Evolutionary conservation across 2,797 vertebrate species (phyloP), one percentile per base, ranked within the genome.

Genomic region (Holocentrus rufus): DNA sequence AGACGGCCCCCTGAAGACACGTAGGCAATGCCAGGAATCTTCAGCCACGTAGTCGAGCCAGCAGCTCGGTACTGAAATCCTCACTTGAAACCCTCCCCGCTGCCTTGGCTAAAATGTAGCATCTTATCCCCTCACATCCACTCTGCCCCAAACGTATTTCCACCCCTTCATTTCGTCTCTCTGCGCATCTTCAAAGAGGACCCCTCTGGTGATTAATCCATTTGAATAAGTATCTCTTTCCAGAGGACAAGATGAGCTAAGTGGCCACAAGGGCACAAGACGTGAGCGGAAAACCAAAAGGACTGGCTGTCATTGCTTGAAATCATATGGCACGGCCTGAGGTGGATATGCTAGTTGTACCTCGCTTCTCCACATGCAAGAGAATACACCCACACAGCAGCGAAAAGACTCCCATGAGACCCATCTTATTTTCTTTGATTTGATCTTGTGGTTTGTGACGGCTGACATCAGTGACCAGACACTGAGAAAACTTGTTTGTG

Each of bases 21-120:
- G 56, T 69, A 80, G 80, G 76, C 85, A 74, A 82, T 61, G 91
- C 89, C 91, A 93, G 88, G 85, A 92, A 89, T 89, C 88, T 74
- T 81, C 74, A 88, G 79, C 85, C 76, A 63, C 66, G 42, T 54
- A 20, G 47, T 54, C 31, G 55, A 77, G 86, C 87, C 90, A 89
- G 31, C 59, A 76, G 81, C 82, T 81, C 31, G 66, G 83, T 71
- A 86, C 78, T 82, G 81, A 88, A 87, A 80, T 77, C 80, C 66
- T 83, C 78, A 15, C 44, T 79, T 80, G 81, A 87, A 87, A 80
- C 76, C 80, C 66, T 83, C 80, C 74, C 83, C 20, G 47, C 75
- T 75, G 84, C 74, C 80, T 87, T 85, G 90, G 83, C 85, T 62
- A 69, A 63, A 2, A 57, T 74, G 15, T 13, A 22, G 74, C 72